A percentile compares a stretch with the other conserved stretches of the same genome.
Evolutionary conservation across 2,113 vertebrate genomes (phyloP).

Genomic region (Apistogramma diplotaenia): DNA sequence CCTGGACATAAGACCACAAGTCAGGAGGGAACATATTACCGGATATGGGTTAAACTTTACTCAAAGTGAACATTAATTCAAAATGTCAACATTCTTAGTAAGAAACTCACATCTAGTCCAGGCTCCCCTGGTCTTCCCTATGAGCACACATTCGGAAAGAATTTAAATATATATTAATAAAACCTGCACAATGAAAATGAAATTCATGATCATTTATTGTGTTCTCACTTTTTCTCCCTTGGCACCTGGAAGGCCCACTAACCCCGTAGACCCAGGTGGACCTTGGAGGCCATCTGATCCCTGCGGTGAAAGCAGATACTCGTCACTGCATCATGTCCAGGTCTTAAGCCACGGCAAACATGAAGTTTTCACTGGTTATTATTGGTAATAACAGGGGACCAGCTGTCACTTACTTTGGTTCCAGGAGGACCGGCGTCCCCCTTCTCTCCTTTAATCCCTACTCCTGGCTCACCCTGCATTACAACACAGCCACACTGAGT

Average conservation of each 20-base stretch:
- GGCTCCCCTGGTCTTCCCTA: conserved; percentile 91
- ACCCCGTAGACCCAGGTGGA: conserved; percentile 74
- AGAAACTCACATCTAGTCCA: conserved; percentile 90
- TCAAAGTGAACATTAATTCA: background rate
- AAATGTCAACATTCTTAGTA: background rate
- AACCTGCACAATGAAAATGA: background rate
- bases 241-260: conserved; percentile 90
- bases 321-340: background rate
- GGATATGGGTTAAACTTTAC: background rate
- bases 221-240: conserved; percentile 92
- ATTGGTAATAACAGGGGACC: background rate
- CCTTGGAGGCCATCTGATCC: conserved; percentile 68
- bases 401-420: conserved; percentile 55
- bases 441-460: conserved; percentile 73
- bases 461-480: conserved; percentile 78
- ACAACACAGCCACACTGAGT: conserved; percentile 23
- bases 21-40: background rate
- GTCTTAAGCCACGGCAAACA: background rate
- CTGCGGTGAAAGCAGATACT: conserved; percentile 25
- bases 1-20: conserved; percentile 70
- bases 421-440: conserved; percentile 73
- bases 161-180: background rate
- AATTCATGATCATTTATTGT: background rate
- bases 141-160: conserved; percentile 21
- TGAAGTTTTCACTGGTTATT: background rate